Base-by-base conservation (phyloP, 1,140 invertebrate species). In the Aphelinus certus region DNA sequence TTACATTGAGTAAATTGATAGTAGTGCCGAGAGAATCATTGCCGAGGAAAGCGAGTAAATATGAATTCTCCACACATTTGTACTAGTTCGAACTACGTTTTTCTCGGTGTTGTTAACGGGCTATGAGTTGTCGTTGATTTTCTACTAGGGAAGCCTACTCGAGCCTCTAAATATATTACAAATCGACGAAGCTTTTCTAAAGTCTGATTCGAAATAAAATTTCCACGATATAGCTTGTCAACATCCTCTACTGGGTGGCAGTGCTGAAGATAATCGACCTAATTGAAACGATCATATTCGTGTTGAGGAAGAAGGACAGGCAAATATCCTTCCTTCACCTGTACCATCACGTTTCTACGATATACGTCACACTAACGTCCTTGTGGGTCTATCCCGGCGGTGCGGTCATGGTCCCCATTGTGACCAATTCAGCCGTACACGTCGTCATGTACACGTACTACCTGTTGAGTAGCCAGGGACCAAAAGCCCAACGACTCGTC, bases 321-420 rank as follows among this genome's bases (percentile, higher is more conserved):
- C 26, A 26, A 26, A 26, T 26, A 26, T 26, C 92, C 3, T 94
- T 93, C 82, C 88, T 95, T 3, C 94, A 95, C 80, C 84, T 93
- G 1, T 93, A 93, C 79, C 92, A 94, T 79, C 92, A 94, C 81
- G 88, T 91, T 0, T 88, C 91, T 71, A 93, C 93, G 89, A 71
- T 80, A 2, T 26, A 77, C 6, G 53, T 82, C 26, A 6, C 71
- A 7, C 95, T 93, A 92, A 87, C 92, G 26, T 92, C 87, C 1
- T 86, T 90, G 2, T 93, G 89, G 81, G 78, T 77, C 43, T 74
- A 77, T 55, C 69, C 80, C 10, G 82, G 79, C 76, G 79, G 81
- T 26, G 82, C 83, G 82, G 77, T 80, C 0, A 79, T 77, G 43
- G 76, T 85, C 56, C 75, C 79, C 0, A 72, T 81, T 0, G 3